phyloP scores from a whole-genome alignment of 2,113 vertebrate genomes.

The Bostrychus sinensis region DNA sequence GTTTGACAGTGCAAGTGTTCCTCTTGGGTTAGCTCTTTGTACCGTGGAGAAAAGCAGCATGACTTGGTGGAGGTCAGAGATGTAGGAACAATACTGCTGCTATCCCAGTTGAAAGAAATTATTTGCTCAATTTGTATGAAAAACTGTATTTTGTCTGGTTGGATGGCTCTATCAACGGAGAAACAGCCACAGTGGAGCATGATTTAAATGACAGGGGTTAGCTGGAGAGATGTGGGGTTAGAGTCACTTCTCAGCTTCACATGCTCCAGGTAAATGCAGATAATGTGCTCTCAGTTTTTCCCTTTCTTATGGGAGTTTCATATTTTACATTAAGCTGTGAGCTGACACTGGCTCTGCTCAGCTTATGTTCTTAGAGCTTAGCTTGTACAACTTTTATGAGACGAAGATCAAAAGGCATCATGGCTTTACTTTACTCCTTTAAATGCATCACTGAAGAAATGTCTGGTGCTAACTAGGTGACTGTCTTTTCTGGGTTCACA shows the following conservation, averaged over 20 bases:
- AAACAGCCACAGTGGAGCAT: conserved; percentile 46
- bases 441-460: conserved; percentile 56
- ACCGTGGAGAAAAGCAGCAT: conserved; percentile 43
- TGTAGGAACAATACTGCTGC: conserved; percentile 53
- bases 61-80: conserved; percentile 25
- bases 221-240: conserved; percentile 49
- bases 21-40: conserved; percentile 71
- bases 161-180: conserved; percentile 67
- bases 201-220: conserved; percentile 60
- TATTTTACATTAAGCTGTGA: conserved; percentile 56
- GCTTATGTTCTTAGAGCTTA: conserved; percentile 55
- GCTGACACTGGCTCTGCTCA: conserved; percentile 55
- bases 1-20: conserved; percentile 63
- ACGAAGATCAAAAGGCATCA: conserved; percentile 66
- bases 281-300: conserved; percentile 60
- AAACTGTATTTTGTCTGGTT: conserved; percentile 64
- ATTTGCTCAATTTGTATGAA: conserved; percentile 68
- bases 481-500: conserved; percentile 33
- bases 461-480: conserved; percentile 26
- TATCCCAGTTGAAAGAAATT: conserved; percentile 69
- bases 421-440: conserved; percentile 32
- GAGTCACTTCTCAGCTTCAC: conserved; percentile 66
- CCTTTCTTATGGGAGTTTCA: conserved; percentile 54
- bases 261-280: conserved; percentile 71
- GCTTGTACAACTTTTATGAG: conserved; percentile 58